phyloP scores from a whole-genome alignment of 2,113 vertebrate genomes.

The Rhodinocichla rosea region DNA sequence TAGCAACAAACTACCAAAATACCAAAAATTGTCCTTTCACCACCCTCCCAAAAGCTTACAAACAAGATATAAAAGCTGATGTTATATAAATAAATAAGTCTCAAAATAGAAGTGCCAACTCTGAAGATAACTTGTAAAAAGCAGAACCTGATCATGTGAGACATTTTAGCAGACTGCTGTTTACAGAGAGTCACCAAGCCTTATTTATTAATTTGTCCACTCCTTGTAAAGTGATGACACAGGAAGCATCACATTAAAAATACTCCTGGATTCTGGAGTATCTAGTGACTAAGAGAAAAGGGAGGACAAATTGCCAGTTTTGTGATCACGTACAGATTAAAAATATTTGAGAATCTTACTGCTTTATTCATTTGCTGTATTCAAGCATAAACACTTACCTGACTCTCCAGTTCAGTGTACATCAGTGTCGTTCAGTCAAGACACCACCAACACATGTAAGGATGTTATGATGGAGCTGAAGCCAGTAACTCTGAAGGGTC shows the following conservation, averaged over 20 bases:
- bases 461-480: background rate
- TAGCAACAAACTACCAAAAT: background rate
- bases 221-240: background rate
- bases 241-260: background rate
- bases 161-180: background rate
- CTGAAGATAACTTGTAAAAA: background rate
- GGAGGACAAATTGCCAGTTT: background rate
- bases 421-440: accelerated
- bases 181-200: background rate
- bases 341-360: background rate
- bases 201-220: background rate
- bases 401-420: background rate
- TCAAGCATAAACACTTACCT: background rate
- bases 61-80: background rate
- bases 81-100: background rate
- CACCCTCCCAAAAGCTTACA: background rate
- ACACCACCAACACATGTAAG: background rate
- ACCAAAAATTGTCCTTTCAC: background rate
- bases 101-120: background rate
- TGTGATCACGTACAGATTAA: background rate
- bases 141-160: background rate
- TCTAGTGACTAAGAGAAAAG: background rate
- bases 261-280: background rate
- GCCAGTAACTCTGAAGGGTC: background rate
- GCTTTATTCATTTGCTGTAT: background rate